Evolutionary conservation across 2,888 invertebrate species (phyloP), one percentile per base, ranked within the genome.

Genomic region (Netelia fuscicornis): DNA sequence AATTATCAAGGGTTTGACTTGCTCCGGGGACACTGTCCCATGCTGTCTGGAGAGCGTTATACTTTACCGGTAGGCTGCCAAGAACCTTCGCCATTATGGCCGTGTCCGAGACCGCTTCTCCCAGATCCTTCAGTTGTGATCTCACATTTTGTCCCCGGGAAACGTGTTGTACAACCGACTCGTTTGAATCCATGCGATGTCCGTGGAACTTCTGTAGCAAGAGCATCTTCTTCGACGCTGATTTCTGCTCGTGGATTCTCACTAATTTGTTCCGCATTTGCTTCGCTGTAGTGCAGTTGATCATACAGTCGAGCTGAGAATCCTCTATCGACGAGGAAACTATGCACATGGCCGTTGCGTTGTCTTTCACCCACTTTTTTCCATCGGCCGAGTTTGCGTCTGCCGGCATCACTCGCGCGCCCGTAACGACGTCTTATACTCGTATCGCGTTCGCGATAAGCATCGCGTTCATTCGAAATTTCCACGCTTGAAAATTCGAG

Each of bases 211-310:
- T 80, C 76, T 89, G 87, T 11, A 71, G 77, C 11, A 89, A n/a
- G 2, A 85, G 8, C 20, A 89, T 42, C 56, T 88, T 89, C 17
- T 89, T 87, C 23, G 89, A 84, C 13, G 71, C 87, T 0, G 87
- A 88, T 71, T 89, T 90, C 20, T 89, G 88, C 70, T 89, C 89
- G 58, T 90, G 88, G 8, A 90, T 86, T 8, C 30, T 60, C 0
- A 2, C 11, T 0, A 91, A 64, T 37, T 81, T 87, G 1, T 77
- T 74, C 88, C 89, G 90, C 88, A 89, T 90, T 58, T 88, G 64
- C 6, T 81, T 81, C 0, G 88, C 87, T 8, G 89, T 88, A 0
- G 74, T 71, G 23, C 89, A 89, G 1, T 54, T 81, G 0, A 88
- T 17, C 42, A 90, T 8, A 54, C 68, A 83, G 11, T 89, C 86